A percentile compares a stretch with the other conserved stretches of the same genome.
These are phyloP conservation scores for Hirtodrosophila histrioides DNA, from an alignment of 2,888 invertebrate genomes.

Conservation along the genomic window DNA sequence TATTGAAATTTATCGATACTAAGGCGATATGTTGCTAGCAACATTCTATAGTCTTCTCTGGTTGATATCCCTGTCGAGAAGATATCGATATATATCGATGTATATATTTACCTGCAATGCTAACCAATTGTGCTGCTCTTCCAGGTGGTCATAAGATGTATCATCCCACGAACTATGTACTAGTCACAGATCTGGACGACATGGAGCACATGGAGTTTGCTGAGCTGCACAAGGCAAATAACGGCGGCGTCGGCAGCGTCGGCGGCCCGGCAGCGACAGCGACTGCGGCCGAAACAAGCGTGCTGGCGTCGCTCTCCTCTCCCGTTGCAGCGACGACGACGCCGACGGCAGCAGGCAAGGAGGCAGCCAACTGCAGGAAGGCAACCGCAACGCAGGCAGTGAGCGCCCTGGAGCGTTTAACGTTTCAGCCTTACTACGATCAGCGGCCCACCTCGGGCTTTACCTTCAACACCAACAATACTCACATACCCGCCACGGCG, in stretches of 20 bases:
- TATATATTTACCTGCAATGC: background rate
- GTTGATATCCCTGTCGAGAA: no score
- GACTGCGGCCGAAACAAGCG: constrained; percentile 39
- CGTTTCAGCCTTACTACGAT: constrained; percentile 82
- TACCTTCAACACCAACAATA: constrained; percentile 83
- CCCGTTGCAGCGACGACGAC: constrained; percentile 27
- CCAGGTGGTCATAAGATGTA: constrained; percentile 96
- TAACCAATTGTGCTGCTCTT: background rate
- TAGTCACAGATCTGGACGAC: constrained; percentile 94
- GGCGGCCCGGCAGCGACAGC: constrained; percentile 6
- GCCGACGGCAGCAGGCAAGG: constrained; percentile 62
- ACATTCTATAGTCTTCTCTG: no score
- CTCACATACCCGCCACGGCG: constrained; percentile 85
- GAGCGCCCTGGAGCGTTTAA: constrained; percentile 68
- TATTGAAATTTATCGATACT: no score
- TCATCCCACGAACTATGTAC: constrained; percentile 97
- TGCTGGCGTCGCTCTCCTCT: constrained; percentile 41
- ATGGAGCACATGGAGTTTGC: constrained; percentile 84
- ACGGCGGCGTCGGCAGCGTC: constrained; percentile 37
- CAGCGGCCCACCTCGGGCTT: constrained; percentile 82
- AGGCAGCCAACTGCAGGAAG: constrained; percentile 43
- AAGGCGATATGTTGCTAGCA: no score
- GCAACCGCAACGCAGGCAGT: constrained; percentile 51
- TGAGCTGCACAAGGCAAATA: constrained; percentile 70
- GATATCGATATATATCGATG: no score